A percentile compares a stretch with the other conserved stretches of the same genome.
phyloP scores from a whole-genome alignment of 2,797 vertebrate species.

The Neosilurus hyrtlii region DNA sequence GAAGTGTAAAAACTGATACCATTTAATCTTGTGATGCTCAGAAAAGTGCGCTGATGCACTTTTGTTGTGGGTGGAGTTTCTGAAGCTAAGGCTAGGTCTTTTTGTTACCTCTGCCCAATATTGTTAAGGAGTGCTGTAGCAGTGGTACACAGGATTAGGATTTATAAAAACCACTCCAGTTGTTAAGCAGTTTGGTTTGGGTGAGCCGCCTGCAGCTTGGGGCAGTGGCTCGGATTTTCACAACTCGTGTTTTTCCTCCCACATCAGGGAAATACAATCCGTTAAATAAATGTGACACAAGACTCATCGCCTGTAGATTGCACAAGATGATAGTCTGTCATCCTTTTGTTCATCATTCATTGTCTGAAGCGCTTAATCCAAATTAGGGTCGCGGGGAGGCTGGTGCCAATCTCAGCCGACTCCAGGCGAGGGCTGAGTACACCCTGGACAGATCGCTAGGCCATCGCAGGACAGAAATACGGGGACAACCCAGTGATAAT shows the following conservation, averaged over 20 bases:
- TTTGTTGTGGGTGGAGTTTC: neutral
- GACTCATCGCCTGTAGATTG: slow-evolving; percentile 16
- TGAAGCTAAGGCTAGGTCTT: neutral
- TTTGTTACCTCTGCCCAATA: neutral
- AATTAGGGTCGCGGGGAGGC: no score
- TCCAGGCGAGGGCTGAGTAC: no score
- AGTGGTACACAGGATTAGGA: slow-evolving; percentile 28
- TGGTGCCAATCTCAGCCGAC: no score
- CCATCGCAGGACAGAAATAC: no score
- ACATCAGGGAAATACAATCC: slow-evolving; percentile 4
- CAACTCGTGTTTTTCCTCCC: slow-evolving; percentile 7
- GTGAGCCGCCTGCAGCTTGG: slow-evolving; percentile 1
- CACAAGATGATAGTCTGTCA: slow-evolving; percentile 24
- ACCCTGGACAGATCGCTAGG: no score
- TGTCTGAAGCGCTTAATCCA: no score
- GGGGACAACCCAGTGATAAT: no score
- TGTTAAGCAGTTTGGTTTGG: slow-evolving; percentile 28
- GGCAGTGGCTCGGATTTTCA: slow-evolving; percentile 2
- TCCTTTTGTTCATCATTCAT: neutral
- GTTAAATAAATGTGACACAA: slow-evolving; percentile 20
- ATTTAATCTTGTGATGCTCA: neutral
- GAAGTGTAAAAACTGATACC: neutral
- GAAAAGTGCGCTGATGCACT: neutral
- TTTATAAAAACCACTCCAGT: neutral
- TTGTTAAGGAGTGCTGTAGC: neutral